Evolutionary conservation across 2,113 vertebrate species (phyloP).

Genomic region (Butorides virescens): DNA sequence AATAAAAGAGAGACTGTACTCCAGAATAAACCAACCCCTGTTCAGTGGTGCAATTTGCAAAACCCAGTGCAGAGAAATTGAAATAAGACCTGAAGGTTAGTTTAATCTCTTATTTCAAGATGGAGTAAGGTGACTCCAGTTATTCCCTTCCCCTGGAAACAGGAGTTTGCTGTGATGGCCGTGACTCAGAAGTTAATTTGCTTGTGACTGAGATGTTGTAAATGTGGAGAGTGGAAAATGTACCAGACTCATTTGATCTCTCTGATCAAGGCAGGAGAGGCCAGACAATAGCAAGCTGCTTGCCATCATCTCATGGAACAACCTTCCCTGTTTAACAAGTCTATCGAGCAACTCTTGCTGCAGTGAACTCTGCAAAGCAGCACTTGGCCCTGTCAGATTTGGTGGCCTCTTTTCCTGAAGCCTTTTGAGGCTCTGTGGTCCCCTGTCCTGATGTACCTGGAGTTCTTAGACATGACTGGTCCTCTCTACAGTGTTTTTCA

Average conservation of each 20-base stretch:
- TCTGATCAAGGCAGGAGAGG: background rate
- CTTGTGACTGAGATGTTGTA: background rate
- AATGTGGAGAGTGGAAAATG: background rate
- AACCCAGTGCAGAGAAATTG: background rate
- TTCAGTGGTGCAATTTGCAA: constrained; percentile 14
- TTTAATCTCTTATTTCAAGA: background rate
- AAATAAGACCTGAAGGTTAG: background rate
- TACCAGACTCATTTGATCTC: background rate
- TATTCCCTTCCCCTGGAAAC: background rate
- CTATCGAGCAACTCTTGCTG: background rate
- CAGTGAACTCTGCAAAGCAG: background rate
- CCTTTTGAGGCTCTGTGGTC: background rate
- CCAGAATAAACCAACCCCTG: background rate
- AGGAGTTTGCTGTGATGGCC: background rate
- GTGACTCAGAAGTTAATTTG: constrained; percentile 9
- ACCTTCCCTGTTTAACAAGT: background rate
- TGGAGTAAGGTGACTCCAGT: background rate
- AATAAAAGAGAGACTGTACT: constrained; percentile 10
- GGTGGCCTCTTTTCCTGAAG: background rate
- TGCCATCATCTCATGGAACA: background rate
- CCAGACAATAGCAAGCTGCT: background rate
- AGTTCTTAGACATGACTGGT: background rate
- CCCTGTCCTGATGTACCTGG: background rate
- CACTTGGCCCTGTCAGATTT: background rate
- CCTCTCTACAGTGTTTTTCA: background rate